Evolutionary conservation across 2,888 invertebrate genomes (phyloP), one percentile per base, ranked within the genome.

Genomic region (Stegana nigrithorax): DNA sequence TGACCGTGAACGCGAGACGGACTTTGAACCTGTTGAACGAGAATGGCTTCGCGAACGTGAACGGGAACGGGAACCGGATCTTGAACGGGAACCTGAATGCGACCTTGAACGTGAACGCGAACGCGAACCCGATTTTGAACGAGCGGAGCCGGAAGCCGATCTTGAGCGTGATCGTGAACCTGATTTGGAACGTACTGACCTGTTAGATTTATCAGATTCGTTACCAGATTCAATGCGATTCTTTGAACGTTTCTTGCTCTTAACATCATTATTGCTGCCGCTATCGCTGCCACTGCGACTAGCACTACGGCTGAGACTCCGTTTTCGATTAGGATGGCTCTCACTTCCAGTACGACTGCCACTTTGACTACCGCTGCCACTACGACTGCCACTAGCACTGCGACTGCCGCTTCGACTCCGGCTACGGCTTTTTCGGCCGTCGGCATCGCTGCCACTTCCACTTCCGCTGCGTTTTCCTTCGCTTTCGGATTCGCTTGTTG

Each of bases 401-500:
- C 83, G 83, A n/a, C 68, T 63, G 25, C 25, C 17, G 27, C 63
- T 68, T 8, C 69, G 27, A 42, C 71, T 78, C 4, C 69, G 63
- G 36, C 71, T 81, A 1, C 72, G 60, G n/a, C n/a, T n/a, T n/a
- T n/a, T n/a, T 29, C 70, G 71, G 17, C 72, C 63, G 27, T 68
- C 66, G 88, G 86, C 66, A 23, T 75, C 56, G 60, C 74, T 71
- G 87, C 87, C 69, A 36, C 82, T 82, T 53, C 70, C 63, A 29
- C 45, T 58, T 25, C 62, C 68, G 17, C 62, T 66, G 42, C 57
- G 63, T 36, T 59, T 68, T 27, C 67, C 67, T 53, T 84, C 83
- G 59, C 84, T 84, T 27, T 84, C 83, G 3, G 93, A 93, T 80
- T 94, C 95, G 66, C 93, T 93, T 0, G 96, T 96, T 0, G 97